Conservation (phyloP, 2,113 vertebrate species). For the Glareola pratincola region DNA sequence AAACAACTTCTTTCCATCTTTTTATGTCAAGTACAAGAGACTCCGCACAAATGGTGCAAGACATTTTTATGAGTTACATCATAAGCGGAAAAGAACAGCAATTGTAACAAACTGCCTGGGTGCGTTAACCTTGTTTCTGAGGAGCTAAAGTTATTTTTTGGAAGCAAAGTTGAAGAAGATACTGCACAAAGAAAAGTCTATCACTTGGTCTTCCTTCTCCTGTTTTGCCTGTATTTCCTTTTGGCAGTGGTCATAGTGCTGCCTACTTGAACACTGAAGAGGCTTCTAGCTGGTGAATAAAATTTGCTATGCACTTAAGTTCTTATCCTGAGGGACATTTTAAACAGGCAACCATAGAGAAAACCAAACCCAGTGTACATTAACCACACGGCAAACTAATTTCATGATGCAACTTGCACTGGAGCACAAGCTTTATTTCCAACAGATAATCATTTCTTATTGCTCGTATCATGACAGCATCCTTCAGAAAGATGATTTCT, state of each 20-base stretch:
- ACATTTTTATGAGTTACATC: slow-evolving; percentile 41
- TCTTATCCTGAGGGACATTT: background rate
- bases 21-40: slow-evolving; percentile 39
- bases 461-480: background rate
- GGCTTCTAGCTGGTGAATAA: background rate
- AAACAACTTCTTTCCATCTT: slow-evolving; percentile 40
- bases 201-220: background rate
- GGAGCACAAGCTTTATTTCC: background rate
- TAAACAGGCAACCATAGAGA: background rate
- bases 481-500: background rate
- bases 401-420: background rate
- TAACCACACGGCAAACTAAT: background rate
- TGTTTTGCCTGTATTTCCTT: background rate
- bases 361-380: background rate
- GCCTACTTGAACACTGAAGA: background rate
- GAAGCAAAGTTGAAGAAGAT: background rate
- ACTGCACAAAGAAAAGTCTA: background rate
- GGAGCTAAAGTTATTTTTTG: background rate
- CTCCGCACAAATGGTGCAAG: slow-evolving; percentile 35
- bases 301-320: background rate
- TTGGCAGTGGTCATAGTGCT: background rate
- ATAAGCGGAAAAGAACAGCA: slow-evolving; percentile 1
- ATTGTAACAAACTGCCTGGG: background rate
- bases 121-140: slow-evolving; percentile 32
- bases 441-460: background rate